These are phyloP conservation scores for Bothrops alternatus DNA, from an alignment of 2,797 vertebrate genomes.

Conservation along the genomic window DNA sequence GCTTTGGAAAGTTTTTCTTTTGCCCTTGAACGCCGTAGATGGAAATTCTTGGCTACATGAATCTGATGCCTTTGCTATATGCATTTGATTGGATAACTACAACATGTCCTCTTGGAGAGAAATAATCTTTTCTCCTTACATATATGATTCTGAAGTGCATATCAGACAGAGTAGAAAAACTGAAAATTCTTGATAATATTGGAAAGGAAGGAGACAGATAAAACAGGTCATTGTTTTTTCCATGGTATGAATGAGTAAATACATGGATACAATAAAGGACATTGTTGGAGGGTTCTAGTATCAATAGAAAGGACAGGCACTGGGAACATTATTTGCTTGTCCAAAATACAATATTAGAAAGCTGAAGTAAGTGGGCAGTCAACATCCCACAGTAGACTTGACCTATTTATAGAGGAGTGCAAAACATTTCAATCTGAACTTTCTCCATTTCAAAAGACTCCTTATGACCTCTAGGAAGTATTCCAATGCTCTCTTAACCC, in stretches of 20 bases:
- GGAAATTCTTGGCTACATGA: not conserved
- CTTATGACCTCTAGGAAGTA: not conserved
- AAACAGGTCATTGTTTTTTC: not conserved
- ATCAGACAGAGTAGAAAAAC: not conserved
- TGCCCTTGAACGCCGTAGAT: not conserved
- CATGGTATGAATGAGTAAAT: not conserved
- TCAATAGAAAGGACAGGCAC: not conserved
- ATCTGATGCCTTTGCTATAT: not conserved
- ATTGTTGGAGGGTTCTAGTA: not conserved
- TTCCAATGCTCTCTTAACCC: not conserved
- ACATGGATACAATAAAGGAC: not conserved
- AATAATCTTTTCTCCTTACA: not conserved
- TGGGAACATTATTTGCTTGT: not conserved
- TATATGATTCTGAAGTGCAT: not conserved
- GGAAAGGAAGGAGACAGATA: not conserved
- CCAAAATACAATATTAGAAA: not conserved
- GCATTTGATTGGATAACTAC: not conserved
- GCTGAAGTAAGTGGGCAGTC: not conserved
- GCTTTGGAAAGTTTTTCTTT: conserved; percentile 8
- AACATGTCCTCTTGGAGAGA: not conserved
- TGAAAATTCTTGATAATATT: not conserved
- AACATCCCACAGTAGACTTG: conserved; percentile 26
- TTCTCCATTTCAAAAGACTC: not conserved
- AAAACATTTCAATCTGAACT: not conserved
- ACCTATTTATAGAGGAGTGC: not conserved